Evolutionary conservation across 2,888 invertebrate species (phyloP), one percentile per base, ranked within the genome.

Genomic region (Netelia melanura): DNA sequence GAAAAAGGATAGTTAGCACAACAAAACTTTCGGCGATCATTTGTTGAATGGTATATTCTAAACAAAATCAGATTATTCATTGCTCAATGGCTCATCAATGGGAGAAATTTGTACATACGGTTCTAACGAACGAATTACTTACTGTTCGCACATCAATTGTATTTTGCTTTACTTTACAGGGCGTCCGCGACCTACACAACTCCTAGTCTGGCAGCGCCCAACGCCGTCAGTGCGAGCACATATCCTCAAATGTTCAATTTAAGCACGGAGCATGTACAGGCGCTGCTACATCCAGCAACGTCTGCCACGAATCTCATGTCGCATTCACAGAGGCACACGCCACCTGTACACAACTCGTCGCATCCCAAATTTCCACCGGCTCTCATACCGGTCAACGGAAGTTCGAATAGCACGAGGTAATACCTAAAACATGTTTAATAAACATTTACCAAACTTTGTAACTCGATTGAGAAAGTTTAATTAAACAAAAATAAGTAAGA

Each of bases 351-450:
- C 82, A 93, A 92, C 86, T 87, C 92, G 61, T 90, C 91, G 56
- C 92, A 92, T 86, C 85, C 90, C 54, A 95, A 94, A 87, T 95
- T 94, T 89, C 95, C 95, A 76, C 95, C 95, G 61, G 95, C 95
- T 25, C 93, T 95, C 79, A 94, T 95, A 88, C 95, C 95, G 77
- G 95, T 95, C 44, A 94, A 94, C 86, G 94, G 94, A 70, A 92
- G 91, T 83, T 92, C 90, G 62, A 89, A 91, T 61, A 92, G 86
- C 84, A 83, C 91, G 61, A 92, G 91, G 92, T 92, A 88, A 84
- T 21, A 3, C 62, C 65, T 17, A 3, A 5, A 25, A 54, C 14
- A 14, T 72, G 8, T 44, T 38, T 70, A 48, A 61, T 68, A 67
- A 21, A 1, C 38, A 38, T 38, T 38, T 38, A 5, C 38, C 38